A percentile compares a stretch with the other conserved stretches of the same genome.
Conservation (phyloP, 92 coral and sea anemone species). For the Muricea muricata region DNA sequence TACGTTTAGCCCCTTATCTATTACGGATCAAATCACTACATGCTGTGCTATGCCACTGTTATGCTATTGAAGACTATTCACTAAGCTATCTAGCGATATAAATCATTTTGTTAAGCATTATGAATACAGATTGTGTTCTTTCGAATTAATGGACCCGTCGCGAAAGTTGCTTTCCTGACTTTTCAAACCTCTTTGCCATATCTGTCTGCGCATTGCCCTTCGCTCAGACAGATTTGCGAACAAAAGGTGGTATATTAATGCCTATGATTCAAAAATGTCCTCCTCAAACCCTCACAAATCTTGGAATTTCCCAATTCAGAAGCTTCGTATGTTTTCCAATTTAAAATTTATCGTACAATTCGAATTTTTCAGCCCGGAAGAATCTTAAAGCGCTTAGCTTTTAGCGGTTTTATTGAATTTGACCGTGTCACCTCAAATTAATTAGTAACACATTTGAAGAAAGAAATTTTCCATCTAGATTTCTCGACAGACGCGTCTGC, state of each 20-base stretch:
- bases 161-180: neutral
- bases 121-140: neutral
- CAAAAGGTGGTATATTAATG: neutral
- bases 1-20: slow-evolving; percentile 13
- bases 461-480: neutral
- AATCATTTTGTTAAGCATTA: neutral
- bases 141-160: neutral
- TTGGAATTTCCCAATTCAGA: neutral
- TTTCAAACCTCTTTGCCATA: neutral
- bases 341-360: neutral
- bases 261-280: neutral
- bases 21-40: slow-evolving; percentile 19
- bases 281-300: neutral
- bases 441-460: slow-evolving; percentile 14
- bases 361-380: neutral
- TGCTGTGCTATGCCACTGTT: slow-evolving; percentile 20
- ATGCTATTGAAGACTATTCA: neutral
- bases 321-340: neutral
- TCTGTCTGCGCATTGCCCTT: neutral
- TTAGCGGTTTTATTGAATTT: slow-evolving; percentile 27
- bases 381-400: slow-evolving; percentile 16
- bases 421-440: slow-evolving; percentile 28
- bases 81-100: slow-evolving; percentile 4
- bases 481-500: neutral
- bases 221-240: neutral